A percentile compares a stretch with the other conserved stretches of the same genome.
Conservation (phyloP, 2,888 invertebrate genomes). For the Habroteleia sp. region DNA sequence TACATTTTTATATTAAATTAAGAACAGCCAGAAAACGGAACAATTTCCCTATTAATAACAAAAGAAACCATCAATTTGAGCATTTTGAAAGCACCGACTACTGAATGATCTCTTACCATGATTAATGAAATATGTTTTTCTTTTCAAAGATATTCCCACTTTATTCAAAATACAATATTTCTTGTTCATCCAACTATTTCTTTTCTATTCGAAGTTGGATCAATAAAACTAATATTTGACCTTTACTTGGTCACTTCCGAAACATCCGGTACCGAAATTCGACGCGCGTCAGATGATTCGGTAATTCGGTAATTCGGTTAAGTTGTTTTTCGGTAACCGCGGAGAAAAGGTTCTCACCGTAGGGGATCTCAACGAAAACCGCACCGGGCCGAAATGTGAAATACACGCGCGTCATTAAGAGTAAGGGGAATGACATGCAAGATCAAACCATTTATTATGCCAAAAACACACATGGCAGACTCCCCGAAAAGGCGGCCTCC, state of each 20-base stretch:
- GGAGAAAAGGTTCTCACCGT: constrained; percentile 28
- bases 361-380: constrained; percentile 15
- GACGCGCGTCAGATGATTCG: constrained; percentile 29
- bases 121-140: constrained; percentile 34
- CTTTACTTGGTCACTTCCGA: constrained; percentile 39
- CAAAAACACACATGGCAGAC: constrained; percentile 51
- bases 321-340: constrained; percentile 38
- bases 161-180: constrained; percentile 14
- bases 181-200: constrained; percentile 8
- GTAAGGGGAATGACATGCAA: constrained; percentile 56
- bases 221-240: constrained; percentile 49
- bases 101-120: constrained; percentile 26
- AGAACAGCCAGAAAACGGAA: constrained; percentile 9
- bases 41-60: constrained; percentile 50
- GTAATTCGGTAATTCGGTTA: constrained; percentile 41
- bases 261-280: constrained; percentile 43
- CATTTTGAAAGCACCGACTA: constrained; percentile 20
- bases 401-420: constrained; percentile 52
- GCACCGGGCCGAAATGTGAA: constrained; percentile 40
- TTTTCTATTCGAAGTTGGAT: constrained; percentile 21
- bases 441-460: constrained; percentile 53
- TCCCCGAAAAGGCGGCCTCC: constrained; percentile 21
- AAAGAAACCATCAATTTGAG: constrained; percentile 16
- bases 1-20: constrained; percentile 27
- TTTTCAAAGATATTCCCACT: constrained; percentile 2